phyloP scores from a whole-genome alignment of 2,797 vertebrate genomes.

The Nothura maculosa region DNA sequence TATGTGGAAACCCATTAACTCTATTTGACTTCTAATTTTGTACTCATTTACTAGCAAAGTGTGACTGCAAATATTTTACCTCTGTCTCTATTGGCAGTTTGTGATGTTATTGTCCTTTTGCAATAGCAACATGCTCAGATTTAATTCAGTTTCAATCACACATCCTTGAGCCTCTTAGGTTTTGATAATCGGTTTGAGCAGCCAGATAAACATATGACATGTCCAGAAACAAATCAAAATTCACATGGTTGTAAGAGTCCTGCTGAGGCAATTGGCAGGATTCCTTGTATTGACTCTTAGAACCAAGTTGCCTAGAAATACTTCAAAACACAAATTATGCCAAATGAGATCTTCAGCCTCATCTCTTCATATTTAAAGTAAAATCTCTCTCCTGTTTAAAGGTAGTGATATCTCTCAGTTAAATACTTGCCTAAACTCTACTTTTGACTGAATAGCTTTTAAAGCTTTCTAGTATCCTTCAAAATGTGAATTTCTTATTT shows the following conservation, averaged over 20 bases:
- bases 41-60: not conserved
- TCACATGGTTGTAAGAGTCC: not conserved
- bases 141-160: not conserved
- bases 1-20: not conserved
- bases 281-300: not conserved
- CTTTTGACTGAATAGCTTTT: not conserved
- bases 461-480: not conserved
- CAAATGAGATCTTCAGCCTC: not conserved
- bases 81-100: not conserved
- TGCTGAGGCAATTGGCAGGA: conserved; percentile 21
- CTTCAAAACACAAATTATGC: conserved; percentile 3
- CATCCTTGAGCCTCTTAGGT: not conserved
- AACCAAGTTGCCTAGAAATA: not conserved
- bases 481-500: not conserved
- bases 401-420: not conserved
- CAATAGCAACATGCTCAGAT: not conserved
- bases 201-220: not conserved
- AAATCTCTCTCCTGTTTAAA: not conserved
- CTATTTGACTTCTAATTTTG: not conserved
- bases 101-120: not conserved
- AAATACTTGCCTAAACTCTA: not conserved
- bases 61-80: not conserved
- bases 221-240: not conserved
- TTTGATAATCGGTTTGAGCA: not conserved
- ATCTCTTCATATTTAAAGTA: not conserved